A percentile compares a stretch with the other conserved stretches of the same genome.
Evolutionary conservation across 2,113 vertebrate genomes (phyloP).

Genomic region (Pycnonotus jocosus): DNA sequence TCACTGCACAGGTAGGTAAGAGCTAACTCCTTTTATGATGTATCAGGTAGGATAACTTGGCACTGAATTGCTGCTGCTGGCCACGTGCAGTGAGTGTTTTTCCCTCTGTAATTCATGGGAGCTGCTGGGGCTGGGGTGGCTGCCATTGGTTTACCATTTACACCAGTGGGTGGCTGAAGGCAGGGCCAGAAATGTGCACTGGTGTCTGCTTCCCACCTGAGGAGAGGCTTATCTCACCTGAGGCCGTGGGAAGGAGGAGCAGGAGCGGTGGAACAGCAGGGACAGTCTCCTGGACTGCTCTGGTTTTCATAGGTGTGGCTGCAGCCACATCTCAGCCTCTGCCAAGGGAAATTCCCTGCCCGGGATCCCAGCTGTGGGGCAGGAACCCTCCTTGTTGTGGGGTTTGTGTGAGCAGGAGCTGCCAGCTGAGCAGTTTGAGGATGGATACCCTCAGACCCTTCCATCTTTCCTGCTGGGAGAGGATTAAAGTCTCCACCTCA

Average conservation of each 20-base stretch:
- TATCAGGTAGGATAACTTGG: constrained; percentile 28
- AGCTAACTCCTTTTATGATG: constrained; percentile 8
- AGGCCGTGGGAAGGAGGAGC: neutral
- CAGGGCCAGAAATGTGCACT: neutral
- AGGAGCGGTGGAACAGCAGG: neutral
- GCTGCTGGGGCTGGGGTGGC: neutral
- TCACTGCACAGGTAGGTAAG: constrained; percentile 10
- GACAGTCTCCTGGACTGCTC: neutral
- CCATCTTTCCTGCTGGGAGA: neutral
- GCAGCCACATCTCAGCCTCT: neutral
- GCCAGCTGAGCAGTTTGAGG: neutral
- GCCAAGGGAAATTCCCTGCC: neutral
- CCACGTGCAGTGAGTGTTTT: neutral
- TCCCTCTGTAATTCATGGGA: neutral
- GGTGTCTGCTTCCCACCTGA: neutral
- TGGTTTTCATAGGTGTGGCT: neutral
- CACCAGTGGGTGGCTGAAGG: neutral
- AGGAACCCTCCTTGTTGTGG: neutral
- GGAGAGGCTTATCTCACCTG: neutral
- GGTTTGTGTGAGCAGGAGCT: neutral
- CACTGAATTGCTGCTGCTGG: constrained; percentile 20
- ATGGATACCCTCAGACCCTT: neutral
- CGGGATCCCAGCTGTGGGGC: neutral
- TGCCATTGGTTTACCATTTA: neutral
- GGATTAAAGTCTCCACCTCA: neutral